These are phyloP conservation scores for Cebus imitator DNA, from an alignment of 2,113 vertebrate species.

Conservation along the genomic window DNA sequence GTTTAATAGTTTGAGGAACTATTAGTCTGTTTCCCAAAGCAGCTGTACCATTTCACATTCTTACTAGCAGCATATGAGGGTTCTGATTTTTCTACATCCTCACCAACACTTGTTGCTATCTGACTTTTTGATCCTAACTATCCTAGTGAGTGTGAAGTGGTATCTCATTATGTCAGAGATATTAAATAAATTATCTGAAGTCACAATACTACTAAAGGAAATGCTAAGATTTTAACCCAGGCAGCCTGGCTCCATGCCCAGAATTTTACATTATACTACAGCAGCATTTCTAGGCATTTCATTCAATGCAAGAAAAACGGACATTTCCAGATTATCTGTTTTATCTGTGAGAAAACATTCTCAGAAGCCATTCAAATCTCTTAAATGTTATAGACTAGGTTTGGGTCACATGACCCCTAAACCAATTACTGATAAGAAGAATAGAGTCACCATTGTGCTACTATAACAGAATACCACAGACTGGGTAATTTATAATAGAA, in stretches of 20 bases:
- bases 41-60: neutral
- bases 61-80: neutral
- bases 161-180: neutral
- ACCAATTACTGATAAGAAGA: neutral
- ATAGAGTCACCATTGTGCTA: neutral
- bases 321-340: neutral
- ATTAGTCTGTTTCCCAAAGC: neutral
- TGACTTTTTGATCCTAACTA: neutral
- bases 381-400: neutral
- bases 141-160: neutral
- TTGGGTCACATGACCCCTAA: neutral
- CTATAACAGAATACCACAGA: neutral
- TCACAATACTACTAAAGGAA: neutral
- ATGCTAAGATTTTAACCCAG: neutral
- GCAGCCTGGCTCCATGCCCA: neutral
- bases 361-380: neutral
- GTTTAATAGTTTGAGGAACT: neutral
- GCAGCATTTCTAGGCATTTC: neutral
- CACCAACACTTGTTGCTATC: neutral
- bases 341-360: neutral
- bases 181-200: neutral
- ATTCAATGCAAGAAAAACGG: neutral
- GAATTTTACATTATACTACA: neutral
- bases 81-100: neutral
- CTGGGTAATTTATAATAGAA: neutral